Conservation (phyloP, 1,140 invertebrate species). For the Apocrypta bakeri region DNA sequence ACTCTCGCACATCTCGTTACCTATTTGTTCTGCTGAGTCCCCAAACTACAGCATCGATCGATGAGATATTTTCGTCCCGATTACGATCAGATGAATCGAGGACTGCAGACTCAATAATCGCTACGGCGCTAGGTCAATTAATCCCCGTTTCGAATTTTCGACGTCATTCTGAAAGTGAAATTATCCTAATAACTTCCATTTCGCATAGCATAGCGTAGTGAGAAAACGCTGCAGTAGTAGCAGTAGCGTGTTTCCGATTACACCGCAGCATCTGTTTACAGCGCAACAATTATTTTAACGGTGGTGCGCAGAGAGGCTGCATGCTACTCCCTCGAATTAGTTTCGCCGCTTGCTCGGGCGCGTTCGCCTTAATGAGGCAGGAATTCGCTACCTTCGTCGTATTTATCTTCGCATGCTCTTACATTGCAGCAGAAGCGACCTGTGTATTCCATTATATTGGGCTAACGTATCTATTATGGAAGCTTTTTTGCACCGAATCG, state of each 20-base stretch:
- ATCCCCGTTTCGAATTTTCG: background rate
- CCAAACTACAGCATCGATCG: background rate
- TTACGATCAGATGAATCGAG: too few relatives aligned
- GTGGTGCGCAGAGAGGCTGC: background rate
- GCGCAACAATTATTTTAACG: slow-evolving; percentile 48
- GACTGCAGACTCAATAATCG: background rate
- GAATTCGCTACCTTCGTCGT: slow-evolving; percentile 42
- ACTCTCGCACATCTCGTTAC: background rate
- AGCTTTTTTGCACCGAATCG: background rate
- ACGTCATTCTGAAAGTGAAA: too few relatives aligned
- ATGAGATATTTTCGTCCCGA: background rate
- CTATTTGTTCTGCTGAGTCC: background rate
- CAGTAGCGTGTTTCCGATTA: too few relatives aligned
- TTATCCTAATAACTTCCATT: too few relatives aligned
- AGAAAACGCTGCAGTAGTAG: background rate
- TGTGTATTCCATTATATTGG: background rate
- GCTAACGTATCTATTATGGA: slow-evolving; percentile 46
- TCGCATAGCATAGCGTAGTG: too few relatives aligned
- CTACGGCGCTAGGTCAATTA: background rate
- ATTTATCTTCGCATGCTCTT: slow-evolving; percentile 31
- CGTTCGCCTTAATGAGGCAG: slow-evolving; percentile 45
- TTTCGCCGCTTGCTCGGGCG: slow-evolving; percentile 32
- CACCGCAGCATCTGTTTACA: slow-evolving; percentile 45
- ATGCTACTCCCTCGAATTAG: slow-evolving; percentile 26
- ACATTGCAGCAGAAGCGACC: too few relatives aligned